These are phyloP conservation scores for Apamea epomidion DNA, from an alignment of 2,888 invertebrate species.

Conservation along the genomic window DNA sequence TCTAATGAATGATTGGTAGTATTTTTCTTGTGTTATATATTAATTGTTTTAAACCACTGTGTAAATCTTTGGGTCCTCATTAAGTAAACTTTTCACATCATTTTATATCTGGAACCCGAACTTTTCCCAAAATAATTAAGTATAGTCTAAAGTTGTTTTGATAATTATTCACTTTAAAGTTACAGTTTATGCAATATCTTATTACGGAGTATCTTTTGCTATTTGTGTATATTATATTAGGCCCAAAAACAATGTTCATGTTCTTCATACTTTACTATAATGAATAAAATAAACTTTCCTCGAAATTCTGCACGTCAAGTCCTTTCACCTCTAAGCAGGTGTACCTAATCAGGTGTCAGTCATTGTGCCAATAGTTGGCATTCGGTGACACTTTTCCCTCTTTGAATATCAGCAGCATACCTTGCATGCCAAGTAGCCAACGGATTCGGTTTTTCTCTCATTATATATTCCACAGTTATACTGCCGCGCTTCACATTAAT, in stretches of 20 bases:
- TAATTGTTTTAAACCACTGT: too few species aligned
- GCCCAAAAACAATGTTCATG: neutral
- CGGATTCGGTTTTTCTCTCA: conserved; percentile 64
- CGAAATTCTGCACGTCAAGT: neutral
- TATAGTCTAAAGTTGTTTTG: neutral
- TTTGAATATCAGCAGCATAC: conserved; percentile 42
- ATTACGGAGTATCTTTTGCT: neutral
- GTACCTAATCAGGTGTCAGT: conserved; percentile 56
- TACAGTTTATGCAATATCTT: neutral
- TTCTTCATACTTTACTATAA: neutral
- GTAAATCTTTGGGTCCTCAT: too few species aligned
- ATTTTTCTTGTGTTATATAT: neutral
- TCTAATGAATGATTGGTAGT: neutral
- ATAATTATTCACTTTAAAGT: neutral
- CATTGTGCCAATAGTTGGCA: conserved; percentile 64
- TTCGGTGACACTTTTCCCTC: conserved; percentile 63
- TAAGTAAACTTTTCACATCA: neutral
- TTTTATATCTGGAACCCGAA: neutral
- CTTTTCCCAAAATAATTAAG: neutral
- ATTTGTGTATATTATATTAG: neutral
- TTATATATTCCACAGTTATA: conserved; percentile 61
- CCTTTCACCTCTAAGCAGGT: conserved; percentile 45
- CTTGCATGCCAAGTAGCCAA: conserved; percentile 53
- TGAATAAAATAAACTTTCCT: neutral
- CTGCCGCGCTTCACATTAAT: conserved; percentile 50